Percentiles rank a stretch among this genome's conserved stretches.
phyloP scores from a whole-genome alignment of 2,888 invertebrate species.

The Cerastis leucographa region DNA sequence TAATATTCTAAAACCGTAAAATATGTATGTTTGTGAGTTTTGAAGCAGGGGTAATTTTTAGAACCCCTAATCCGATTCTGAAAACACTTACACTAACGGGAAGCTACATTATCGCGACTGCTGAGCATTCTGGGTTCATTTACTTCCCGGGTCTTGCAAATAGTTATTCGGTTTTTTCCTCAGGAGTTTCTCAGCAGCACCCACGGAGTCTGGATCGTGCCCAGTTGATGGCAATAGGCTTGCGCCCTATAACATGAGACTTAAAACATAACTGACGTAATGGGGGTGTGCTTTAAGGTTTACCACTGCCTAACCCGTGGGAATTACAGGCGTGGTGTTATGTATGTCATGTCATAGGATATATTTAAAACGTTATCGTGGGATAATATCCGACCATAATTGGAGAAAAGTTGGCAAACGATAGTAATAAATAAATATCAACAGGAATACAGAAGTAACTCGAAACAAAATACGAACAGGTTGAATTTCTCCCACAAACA shows the following conservation, averaged over 20 bases:
- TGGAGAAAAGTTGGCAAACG: not conserved
- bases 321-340: no score
- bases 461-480: not conserved
- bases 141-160: no score
- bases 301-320: no score
- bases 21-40: not conserved
- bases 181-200: no score
- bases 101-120: not conserved
- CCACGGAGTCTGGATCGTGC: no score
- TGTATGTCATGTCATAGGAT: not conserved
- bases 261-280: no score
- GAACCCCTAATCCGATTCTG: not conserved
- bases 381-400: not conserved
- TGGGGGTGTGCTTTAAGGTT: no score
- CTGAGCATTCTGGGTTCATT: no score
- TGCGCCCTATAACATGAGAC: no score
- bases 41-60: not conserved
- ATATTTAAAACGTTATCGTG: not conserved
- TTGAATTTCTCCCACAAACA: not conserved
- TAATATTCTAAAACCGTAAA: not conserved
- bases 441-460: not conserved
- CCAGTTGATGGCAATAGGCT: no score
- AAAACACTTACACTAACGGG: not conserved
- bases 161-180: no score
- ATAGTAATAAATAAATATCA: not conserved